Base-by-base conservation (phyloP, 2,797 vertebrate genomes). In the Ptychobarbus kaznakovi region DNA sequence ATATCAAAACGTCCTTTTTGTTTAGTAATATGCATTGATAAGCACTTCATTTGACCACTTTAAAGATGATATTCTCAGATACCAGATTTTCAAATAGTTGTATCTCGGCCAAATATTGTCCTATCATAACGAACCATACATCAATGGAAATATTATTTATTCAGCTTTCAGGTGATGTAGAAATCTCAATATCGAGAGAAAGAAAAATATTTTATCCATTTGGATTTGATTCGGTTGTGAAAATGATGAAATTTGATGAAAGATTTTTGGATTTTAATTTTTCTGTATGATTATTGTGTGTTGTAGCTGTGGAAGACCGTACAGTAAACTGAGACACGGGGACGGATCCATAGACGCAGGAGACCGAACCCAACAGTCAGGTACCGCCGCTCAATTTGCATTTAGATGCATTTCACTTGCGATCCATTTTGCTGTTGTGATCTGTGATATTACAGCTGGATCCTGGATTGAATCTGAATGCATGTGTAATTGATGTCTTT, bases 251-350 rank as follows among this genome's bases (percentile, higher is more conserved):
- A 28, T 40, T 53, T 56, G n/a, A 3, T 40, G 12, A 70, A 69
- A 40, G 68, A 25, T 25, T 40, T 56, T 70, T 16, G 2, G 0
- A 65, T 20, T 35, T 12, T 11, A 9, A 18, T 35, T 32, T 22
- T 58, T 46, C 10, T 13, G 6, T 56, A 22, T 32, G 16, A 73
- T 40, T 6, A 78, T 16, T 81, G 6, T 78, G 82, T 79, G 11
- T 70, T 84, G 13, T 65, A 99, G 98, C 92, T 99, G 98, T 90
- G 97, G 98, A 91, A 94, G 97, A 90, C 95, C 96, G 0, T 98
- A 97, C 92, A 96, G 95, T 91, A 96, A 93, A 93, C 91, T 92
- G 90, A 95, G 92, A 90, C 92, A 95, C 46, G 93, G 91, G 1
- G 96, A 97, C 20, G 95, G 94, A 40, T 93, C 94, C 10, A 85